These are phyloP conservation scores for Brachyptera risi DNA, from an alignment of 2,888 invertebrate species.

Conservation along the genomic window DNA sequence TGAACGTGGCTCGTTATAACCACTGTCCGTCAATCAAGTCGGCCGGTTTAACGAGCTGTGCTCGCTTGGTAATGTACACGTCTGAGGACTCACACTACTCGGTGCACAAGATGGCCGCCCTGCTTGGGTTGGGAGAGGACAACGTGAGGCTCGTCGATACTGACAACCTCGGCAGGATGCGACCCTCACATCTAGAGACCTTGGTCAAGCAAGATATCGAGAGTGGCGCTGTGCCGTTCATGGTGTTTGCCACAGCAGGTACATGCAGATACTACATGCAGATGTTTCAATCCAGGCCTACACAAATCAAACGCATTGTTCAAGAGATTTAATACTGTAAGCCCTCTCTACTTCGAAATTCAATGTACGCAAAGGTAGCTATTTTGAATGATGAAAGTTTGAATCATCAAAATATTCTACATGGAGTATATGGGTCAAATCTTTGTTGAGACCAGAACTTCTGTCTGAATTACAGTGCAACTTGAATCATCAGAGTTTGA, in stretches of 20 bases:
- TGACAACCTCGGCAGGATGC: slow-evolving; percentile 46
- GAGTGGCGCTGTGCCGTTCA: slow-evolving; percentile 44
- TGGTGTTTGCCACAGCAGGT: slow-evolving; percentile 48
- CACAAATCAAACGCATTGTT: too few species aligned
- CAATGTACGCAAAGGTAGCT: too few species aligned
- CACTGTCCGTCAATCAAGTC: slow-evolving; percentile 47
- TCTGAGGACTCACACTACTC: slow-evolving; percentile 61
- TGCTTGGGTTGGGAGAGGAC: slow-evolving; percentile 56
- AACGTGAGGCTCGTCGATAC: slow-evolving; percentile 51
- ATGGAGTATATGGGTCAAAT: too few species aligned
- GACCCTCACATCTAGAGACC: slow-evolving; percentile 41
- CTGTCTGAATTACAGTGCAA: too few species aligned
- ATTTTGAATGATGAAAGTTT: too few species aligned
- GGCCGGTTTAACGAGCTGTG: slow-evolving; percentile 23
- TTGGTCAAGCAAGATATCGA: slow-evolving; percentile 42
- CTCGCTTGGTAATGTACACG: slow-evolving; percentile 48
- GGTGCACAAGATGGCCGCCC: slow-evolving; percentile 52
- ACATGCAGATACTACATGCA: not conserved
- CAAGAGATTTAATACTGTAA: too few species aligned
- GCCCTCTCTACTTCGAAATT: too few species aligned
- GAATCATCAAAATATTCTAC: too few species aligned
- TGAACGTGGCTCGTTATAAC: slow-evolving; percentile 52
- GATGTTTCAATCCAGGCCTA: too few species aligned
- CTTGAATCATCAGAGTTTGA: too few species aligned
- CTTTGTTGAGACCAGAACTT: too few species aligned